phyloP scores from a whole-genome alignment of 2,113 vertebrate genomes.

The Neolamprologus longior region DNA sequence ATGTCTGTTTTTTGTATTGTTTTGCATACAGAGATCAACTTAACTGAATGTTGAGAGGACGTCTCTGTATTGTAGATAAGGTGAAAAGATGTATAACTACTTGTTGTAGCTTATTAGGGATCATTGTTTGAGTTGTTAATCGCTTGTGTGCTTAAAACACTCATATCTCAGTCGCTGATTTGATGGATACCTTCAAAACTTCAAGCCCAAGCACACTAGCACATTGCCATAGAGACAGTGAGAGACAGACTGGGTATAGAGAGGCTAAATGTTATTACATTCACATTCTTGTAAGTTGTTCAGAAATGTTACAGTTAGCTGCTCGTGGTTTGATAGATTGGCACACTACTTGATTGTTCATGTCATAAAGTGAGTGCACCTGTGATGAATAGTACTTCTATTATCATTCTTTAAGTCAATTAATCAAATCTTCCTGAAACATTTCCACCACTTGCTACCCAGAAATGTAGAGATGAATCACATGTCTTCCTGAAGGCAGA shows the following conservation, averaged over 20 bases:
- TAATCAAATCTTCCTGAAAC: conserved; percentile 64
- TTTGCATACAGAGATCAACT: conserved; percentile 9
- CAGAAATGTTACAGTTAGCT: not conserved
- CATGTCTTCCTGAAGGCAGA: conserved; percentile 61
- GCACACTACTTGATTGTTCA: not conserved
- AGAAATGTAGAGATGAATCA: conserved; percentile 52
- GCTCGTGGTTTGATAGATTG: not conserved
- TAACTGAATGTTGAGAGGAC: conserved; percentile 4
- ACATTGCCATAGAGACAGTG: not conserved
- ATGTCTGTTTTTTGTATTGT: conserved; percentile 35
- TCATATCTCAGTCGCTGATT: conserved; percentile 27
- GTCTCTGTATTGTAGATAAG: not conserved
- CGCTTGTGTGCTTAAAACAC: conserved; percentile 37
- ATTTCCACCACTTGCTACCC: conserved; percentile 46
- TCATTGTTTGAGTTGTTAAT: conserved; percentile 56
- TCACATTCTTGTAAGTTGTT: not conserved
- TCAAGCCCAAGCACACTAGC: not conserved
- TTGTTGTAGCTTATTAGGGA: conserved; percentile 51
- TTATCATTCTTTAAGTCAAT: conserved; percentile 61
- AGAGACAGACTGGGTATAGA: not conserved
- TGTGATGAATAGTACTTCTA: conserved; percentile 51
- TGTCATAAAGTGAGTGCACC: conserved; percentile 41
- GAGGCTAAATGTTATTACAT: not conserved
- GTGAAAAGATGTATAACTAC: conserved; percentile 37
- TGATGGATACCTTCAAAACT: not conserved